Evolutionary conservation across 2,797 vertebrate species (phyloP), one percentile per base, ranked within the genome.

Genomic region (Danio tinwini): DNA sequence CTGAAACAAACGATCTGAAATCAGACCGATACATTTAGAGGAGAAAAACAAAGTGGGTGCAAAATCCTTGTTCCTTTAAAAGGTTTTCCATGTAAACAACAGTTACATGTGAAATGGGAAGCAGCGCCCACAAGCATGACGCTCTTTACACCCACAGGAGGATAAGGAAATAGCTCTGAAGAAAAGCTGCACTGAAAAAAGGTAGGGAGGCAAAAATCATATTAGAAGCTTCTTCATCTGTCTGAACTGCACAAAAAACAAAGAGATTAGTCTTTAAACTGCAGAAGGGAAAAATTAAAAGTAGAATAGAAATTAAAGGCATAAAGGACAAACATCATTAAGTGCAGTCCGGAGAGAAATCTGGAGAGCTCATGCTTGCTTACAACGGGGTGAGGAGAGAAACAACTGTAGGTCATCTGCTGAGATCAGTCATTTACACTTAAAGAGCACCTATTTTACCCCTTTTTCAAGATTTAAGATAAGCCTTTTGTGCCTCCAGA

Each of bases 371-470:
- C 65, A 78, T 78, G 76, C 65, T 78, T 40, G 44, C 61, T 70
- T 70, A 52, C 14, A 13, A 39, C 63, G 29, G 5, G 37, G 87
- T 87, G 88, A 78, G 85, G 85, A 88, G 84, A 87, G 85, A 88
- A 74, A 80, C 81, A 82, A 85, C 89, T 86, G 86, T 85, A 86
- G 78, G 90, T 89, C 90, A 82, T 89, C 91, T 93, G 91, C 89
- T 91, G 91, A 92, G 87, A 90, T 90, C 88, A 84, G 80, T 52
- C 84, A 42, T 58, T 74, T 29, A 49, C 71, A 50, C 29, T n/a
- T n/a, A n/a, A n/a, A n/a, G n/a, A n/a, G n/a, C n/a, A n/a, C n/a
- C n/a, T n/a, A n/a, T n/a, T n/a, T n/a, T n/a, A n/a, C n/a, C n/a
- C n/a, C n/a, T n/a, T n/a, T n/a, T n/a, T n/a, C n/a, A n/a, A n/a